Evolutionary conservation across 2,797 vertebrate genomes (phyloP), one percentile per base, ranked within the genome.

Genomic region (Halcyon smyrnensis): DNA sequence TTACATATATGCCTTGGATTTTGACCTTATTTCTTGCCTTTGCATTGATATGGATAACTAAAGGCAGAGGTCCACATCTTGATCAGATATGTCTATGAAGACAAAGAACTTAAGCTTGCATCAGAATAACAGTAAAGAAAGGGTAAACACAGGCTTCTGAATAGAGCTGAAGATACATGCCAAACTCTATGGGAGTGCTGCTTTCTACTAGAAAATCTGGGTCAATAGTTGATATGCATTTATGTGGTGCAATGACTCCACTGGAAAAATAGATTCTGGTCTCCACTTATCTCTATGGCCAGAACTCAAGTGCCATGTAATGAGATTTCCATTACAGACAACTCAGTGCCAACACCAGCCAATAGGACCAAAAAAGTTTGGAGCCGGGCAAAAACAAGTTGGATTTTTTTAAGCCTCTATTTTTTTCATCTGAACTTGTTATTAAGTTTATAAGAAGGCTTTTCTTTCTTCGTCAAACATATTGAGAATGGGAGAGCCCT

Each of bases 121-220:
- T 32, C 24, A 86, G 17, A 68, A 25, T 37, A 68, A n/a, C 8
- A 46, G 9, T 13, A 83, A 83, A 7, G 27, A 51, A 14, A 60
- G 19, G 20, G 8, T 34, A 46, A 75, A 9, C n/a, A 53, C 30
- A 64, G 11, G 11, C 54, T 78, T 68, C 51, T 56, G 48, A 50
- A 20, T 0, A 54, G 18, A 60, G 18, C 2, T 83, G 37, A 56
- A 77, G 24, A 37, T 8, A 43, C 1, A 5, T 8, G 28, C 3
- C 48, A 46, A 64, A 43, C 12, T 57, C 65, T 5, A n/a, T 15
- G 16, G 21, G 32, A 48, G 7, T 28, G 23, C 11, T 19, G 36
- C 41, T 39, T 86, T 41, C 34, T 46, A 5, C 10, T 11, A 17
- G 18, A 36, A 67, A 51, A 43, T 48, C 36, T 51, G 20, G 3